Evolutionary conservation across 2,888 invertebrate genomes (phyloP), one percentile per base, ranked within the genome.

Genomic region (Melanchra persicariae): DNA sequence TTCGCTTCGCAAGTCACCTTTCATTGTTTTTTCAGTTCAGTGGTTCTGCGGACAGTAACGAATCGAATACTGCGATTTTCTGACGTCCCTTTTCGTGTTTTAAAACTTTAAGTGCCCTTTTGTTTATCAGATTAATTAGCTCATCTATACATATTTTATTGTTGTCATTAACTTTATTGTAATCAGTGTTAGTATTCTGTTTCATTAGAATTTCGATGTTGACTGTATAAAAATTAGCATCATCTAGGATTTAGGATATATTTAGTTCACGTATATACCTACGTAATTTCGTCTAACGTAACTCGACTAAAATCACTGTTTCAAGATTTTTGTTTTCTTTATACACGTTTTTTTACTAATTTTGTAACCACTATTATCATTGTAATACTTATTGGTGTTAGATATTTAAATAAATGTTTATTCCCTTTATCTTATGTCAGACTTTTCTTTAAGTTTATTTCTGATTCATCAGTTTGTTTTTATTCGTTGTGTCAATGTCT

Each of bases 1-100:
- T 58, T 67, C 22, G 85, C 85, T 85, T 85, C 40, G 85, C 85
- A 83, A 70, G 22, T 72, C 81, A 84, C 54, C n/a, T 79, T 8
- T 73, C 68, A 81, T 79, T 74, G 66, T 76, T 65, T 83, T 83
- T 81, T 77, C 84, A 82, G 81, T 79, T 79, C 76, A 79, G 58
- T 79, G 79, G 58, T 77, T 79, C 76, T 62, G 54, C 77, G 79
- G 76, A 76, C 79, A 47, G 43, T 79, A 79, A 79, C 49, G 54
- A 76, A 79, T 64, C 71, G 58, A 79, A 68, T 71, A 79, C 75
- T 67, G 34, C 74, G 71, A 76, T 79, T 79, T 58, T 72, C 54
- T 47, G 78, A 54, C 64, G 71, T 66, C 61, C 70, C 19, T 57
- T 75, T 71, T 47, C 74, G 34, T 74, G 69, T 70, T 69, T 62